Conservation (phyloP, 2,888 invertebrate genomes). For the Tholera decimalis region DNA sequence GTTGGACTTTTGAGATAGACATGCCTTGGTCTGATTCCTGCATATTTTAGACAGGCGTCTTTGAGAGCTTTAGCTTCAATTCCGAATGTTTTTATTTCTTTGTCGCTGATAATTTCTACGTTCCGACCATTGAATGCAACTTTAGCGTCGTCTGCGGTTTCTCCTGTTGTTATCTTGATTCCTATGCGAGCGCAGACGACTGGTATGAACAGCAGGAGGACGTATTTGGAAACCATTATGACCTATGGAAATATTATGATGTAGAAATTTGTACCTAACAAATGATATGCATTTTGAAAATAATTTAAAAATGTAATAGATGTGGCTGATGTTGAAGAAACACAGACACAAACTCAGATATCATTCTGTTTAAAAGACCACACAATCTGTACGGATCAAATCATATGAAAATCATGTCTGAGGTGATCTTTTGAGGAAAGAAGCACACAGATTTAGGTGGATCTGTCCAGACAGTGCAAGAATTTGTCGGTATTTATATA, state of each 20-base stretch:
- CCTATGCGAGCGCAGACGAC: slow-evolving; percentile 12
- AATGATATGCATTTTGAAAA: no score
- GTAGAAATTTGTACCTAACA: no score
- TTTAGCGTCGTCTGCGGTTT: neutral
- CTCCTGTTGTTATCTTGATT: slow-evolving; percentile 6
- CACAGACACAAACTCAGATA: no score
- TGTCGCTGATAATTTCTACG: slow-evolving; percentile 63
- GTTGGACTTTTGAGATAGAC: slow-evolving; percentile 71
- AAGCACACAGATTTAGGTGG: no score
- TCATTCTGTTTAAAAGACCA: no score
- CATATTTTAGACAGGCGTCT: slow-evolving; percentile 49
- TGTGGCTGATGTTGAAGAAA: no score
- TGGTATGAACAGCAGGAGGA: slow-evolving; percentile 16
- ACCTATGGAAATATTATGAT: slow-evolving; percentile 26
- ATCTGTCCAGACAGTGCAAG: no score
- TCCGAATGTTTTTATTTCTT: slow-evolving; percentile 63
- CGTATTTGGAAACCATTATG: slow-evolving; percentile 19
- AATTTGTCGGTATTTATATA: no score
- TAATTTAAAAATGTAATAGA: no score
- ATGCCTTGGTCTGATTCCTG: slow-evolving; percentile 64
- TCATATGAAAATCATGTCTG: no score
- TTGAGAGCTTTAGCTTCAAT: slow-evolving; percentile 64
- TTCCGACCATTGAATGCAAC: slow-evolving; percentile 46
- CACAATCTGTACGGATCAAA: no score
- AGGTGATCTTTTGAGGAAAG: no score